Percentiles rank a stretch among this genome's conserved stretches.
Evolutionary conservation across 2,888 invertebrate species (phyloP).

Genomic region (Euzophera pinguis): DNA sequence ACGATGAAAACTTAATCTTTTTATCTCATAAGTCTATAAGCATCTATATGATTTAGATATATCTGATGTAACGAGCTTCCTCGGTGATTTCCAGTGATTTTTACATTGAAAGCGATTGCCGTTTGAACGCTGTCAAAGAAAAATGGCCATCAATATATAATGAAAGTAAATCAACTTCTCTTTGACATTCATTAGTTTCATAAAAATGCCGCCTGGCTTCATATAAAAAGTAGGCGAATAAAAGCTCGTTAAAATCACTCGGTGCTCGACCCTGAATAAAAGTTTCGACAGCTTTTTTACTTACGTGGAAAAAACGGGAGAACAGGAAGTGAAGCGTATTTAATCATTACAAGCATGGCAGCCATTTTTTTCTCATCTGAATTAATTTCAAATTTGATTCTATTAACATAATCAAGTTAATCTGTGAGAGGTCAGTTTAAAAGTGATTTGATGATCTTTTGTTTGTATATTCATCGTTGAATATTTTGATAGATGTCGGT

Average conservation of each 20-base stretch:
- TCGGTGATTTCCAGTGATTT: conserved; percentile 15
- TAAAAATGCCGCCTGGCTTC: conserved; percentile 47
- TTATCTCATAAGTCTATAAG: neutral
- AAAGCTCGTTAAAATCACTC: conserved; percentile 72
- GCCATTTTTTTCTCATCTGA: conserved; percentile 52
- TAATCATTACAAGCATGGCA: conserved; percentile 57
- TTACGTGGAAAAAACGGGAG: conserved; percentile 37
- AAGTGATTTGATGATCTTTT: neutral
- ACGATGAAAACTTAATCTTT: neutral
- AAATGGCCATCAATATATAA: conserved; percentile 31
- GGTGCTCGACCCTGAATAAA: conserved; percentile 58
- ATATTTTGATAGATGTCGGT: conserved; percentile 19
- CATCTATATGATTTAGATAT: conserved; percentile 5
- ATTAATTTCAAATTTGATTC: conserved; percentile 63
- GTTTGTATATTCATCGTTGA: conserved; percentile 14
- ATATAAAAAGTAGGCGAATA: conserved; percentile 53
- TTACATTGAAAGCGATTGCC: conserved; percentile 19
- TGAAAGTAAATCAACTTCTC: conserved; percentile 50
- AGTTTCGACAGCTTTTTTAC: conserved; percentile 52
- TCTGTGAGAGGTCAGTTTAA: conserved; percentile 33
- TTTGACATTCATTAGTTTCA: conserved; percentile 70
- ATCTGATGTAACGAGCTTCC: neutral
- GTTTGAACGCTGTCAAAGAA: conserved; percentile 16
- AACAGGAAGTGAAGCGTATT: conserved; percentile 55
- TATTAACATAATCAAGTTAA: conserved; percentile 63